A percentile compares a stretch with the other conserved stretches of the same genome.
phyloP scores from a whole-genome alignment of 2,797 vertebrate genomes.

The Gallinago nigripennis region DNA sequence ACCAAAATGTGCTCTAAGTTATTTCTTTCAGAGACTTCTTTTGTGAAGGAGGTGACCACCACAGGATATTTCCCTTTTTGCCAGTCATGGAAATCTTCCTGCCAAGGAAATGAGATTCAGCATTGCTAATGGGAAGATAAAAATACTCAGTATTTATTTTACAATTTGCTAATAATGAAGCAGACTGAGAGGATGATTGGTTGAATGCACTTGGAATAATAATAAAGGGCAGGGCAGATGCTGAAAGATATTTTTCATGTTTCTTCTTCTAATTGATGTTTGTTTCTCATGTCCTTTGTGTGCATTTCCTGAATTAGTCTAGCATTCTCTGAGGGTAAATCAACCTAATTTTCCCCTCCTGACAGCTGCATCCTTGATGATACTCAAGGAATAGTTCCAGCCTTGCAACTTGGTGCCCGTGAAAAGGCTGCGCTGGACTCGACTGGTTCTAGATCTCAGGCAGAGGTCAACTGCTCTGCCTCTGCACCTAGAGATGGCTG shows the following conservation, averaged over 20 bases:
- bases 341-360: slow-evolving; percentile 32
- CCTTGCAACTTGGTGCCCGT: not conserved
- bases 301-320: slow-evolving; percentile 48
- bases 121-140: not conserved
- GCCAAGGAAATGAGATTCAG: slow-evolving; percentile 17
- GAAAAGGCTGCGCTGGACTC: not conserved
- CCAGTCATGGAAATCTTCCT: not conserved
- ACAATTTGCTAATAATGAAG: slow-evolving; percentile 22
- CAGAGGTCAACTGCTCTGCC: fast-evolving
- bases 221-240: slow-evolving; percentile 35
- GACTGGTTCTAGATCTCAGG: not conserved
- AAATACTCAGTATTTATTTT: slow-evolving; percentile 30
- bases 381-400: not conserved
- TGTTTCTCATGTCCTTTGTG: slow-evolving; percentile 32
- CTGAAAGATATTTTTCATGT: slow-evolving; percentile 27
- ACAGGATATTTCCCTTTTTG: not conserved
- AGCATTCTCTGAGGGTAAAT: not conserved
- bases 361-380: slow-evolving; percentile 8
- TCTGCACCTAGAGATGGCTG: no score
- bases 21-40: not conserved
- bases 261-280: slow-evolving; percentile 55
- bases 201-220: slow-evolving; percentile 47
- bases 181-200: not conserved
- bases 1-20: not conserved
- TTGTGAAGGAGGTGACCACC: not conserved